Evolutionary conservation across 2,113 vertebrate genomes (phyloP).

Genomic region (Salvator merianae): DNA sequence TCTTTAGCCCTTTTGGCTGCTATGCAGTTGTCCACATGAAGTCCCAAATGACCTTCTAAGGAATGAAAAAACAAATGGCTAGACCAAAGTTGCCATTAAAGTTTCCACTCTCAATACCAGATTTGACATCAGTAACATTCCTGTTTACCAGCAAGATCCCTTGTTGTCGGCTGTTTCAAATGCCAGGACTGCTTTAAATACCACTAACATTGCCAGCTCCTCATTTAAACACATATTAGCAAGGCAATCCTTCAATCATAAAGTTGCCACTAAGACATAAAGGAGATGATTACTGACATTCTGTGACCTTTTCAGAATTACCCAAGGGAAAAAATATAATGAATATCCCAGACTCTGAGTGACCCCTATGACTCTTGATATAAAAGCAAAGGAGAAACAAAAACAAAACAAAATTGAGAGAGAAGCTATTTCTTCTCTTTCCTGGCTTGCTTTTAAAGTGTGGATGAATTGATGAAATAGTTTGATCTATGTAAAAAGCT

Average conservation of each 20-base stretch:
- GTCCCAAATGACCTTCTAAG: background rate
- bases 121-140: background rate
- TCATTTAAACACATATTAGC: conserved; percentile 68
- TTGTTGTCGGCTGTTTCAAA: conserved; percentile 63
- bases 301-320: conserved; percentile 75
- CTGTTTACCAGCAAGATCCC: conserved; percentile 50
- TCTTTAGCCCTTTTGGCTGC: background rate
- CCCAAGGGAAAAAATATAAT: conserved; percentile 72
- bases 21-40: background rate
- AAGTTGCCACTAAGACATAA: conserved; percentile 58
- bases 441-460: conserved; percentile 16
- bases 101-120: conserved; percentile 23
- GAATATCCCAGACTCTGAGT: conserved; percentile 58
- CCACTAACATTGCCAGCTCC: conserved; percentile 53
- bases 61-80: conserved; percentile 20
- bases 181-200: conserved; percentile 70
- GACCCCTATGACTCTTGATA: conserved; percentile 52
- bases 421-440: conserved; percentile 24
- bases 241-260: conserved; percentile 71
- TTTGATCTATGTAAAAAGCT: background rate
- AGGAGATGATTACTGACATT: conserved; percentile 71
- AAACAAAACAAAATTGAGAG: conserved; percentile 30
- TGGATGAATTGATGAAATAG: conserved; percentile 8
- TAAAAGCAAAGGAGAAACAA: conserved; percentile 27
- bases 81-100: conserved; percentile 43